Base-by-base conservation (phyloP, 2,113 vertebrate genomes). In the Nanorana parkeri region DNA sequence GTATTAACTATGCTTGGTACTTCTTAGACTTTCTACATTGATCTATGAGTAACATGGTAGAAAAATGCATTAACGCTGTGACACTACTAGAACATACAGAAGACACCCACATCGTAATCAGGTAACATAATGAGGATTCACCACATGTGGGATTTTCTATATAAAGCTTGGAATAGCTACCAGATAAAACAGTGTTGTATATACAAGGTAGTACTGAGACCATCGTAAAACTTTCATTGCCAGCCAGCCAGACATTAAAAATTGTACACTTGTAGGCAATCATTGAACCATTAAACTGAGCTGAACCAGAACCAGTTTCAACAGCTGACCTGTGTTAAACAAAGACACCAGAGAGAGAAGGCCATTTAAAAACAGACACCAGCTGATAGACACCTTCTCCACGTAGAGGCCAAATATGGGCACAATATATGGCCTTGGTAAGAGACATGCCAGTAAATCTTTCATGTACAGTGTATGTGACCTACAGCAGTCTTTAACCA, bases 381-480 rank as follows among this genome's bases (percentile, higher is more conserved):
- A 29, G 54, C 68, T 74, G 15, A 72, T 51, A 55, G 28, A 63
- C n/a, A 28, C 80, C 16, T 64, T 74, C 13, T 74, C 21, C 55
- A 71, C 13, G 5, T 13, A 56, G 61, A n/a, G 41, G 28, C 80
- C 80, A 82, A 82, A 82, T 75, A 82, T 75, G 80, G 80, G 63
- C 47, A 82, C 56, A 75, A 65, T 58, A 56, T 32, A 66, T 29
- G 17, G 47, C 6, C 17, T 21, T 47, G 52, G 61, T 55, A 47
- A 51, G 47, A 11, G 66, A 24, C 41, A 74, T 55, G 28, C 69
- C 26, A 36, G 21, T 75, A 75, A 74, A 75, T 82, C 80, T 58
- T 67, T 36, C 63, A 82, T 56, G 24, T 26, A 81, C 80, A 58
- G 51, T 66, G 36, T 36, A 74, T 56, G 23, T 47, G 26, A 72